phyloP scores from a whole-genome alignment of 2,113 vertebrate genomes.

The Progne subis region DNA sequence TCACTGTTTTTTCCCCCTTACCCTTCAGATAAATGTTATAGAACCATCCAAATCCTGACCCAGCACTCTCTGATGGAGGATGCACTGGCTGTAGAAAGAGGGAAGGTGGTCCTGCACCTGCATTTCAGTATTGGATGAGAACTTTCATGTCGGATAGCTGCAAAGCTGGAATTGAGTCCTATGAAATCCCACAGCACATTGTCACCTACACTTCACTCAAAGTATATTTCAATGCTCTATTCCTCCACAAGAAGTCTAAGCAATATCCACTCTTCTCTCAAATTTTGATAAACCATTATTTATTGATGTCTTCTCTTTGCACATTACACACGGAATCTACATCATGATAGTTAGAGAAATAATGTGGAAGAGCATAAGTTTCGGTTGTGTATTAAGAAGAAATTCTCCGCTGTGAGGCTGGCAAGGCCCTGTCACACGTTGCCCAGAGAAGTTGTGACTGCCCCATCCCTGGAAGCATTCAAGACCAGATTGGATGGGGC shows the following conservation, averaged over 20 bases:
- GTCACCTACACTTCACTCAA: background rate
- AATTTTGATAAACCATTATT: background rate
- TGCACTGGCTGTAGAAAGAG: background rate
- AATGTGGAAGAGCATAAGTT: background rate
- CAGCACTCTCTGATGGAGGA: background rate
- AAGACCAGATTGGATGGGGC: background rate
- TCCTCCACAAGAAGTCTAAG: background rate
- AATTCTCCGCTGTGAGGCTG: background rate
- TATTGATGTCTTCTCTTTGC: background rate
- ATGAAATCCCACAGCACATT: background rate
- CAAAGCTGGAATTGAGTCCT: background rate
- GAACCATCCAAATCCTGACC: background rate
- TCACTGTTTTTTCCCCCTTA: background rate
- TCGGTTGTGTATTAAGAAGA: background rate
- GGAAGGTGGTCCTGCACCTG: background rate
- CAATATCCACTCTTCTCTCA: background rate
- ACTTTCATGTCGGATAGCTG: background rate
- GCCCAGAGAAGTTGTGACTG: background rate
- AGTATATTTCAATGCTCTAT: background rate
- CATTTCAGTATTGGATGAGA: background rate
- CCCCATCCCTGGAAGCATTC: background rate
- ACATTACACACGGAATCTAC: background rate
- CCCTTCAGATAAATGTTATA: background rate
- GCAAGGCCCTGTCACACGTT: accelerated
- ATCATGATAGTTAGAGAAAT: background rate